Evolutionary conservation across 1,140 invertebrate genomes (phyloP).

Genomic region (Nasonia vitripennis): DNA sequence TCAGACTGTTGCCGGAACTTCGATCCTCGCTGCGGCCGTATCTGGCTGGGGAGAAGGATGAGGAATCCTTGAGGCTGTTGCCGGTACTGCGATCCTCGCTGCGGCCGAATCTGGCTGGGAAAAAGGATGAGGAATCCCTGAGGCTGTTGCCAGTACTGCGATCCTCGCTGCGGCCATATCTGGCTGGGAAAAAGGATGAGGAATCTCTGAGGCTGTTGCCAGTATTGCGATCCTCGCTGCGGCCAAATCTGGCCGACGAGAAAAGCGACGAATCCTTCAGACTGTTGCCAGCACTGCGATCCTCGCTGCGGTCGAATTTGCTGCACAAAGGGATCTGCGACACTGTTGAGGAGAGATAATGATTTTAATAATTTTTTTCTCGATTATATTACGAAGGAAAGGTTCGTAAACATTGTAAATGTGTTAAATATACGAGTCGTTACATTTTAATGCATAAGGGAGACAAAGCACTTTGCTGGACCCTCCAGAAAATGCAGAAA

Average conservation of each 20-base stretch:
- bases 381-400: too few relatives aligned
- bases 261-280: background rate
- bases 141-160: too few relatives aligned
- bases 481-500: too few relatives aligned
- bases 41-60: too few relatives aligned
- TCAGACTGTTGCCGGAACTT: background rate
- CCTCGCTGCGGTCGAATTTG: constrained; percentile 47
- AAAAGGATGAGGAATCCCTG: too few relatives aligned
- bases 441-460: background rate
- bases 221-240: constrained; percentile 27
- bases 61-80: too few relatives aligned
- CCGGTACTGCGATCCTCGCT: too few relatives aligned
- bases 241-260: constrained; percentile 52
- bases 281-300: background rate
- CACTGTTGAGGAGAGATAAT: background rate
- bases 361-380: background rate
- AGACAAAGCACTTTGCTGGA: background rate
- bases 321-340: constrained; percentile 33
- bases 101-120: too few relatives aligned
- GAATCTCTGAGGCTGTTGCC: too few relatives aligned
- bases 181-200: too few relatives aligned
- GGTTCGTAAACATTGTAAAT: background rate
- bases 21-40: constrained; percentile 21
- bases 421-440: background rate
- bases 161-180: too few relatives aligned